These are phyloP conservation scores for Ephestia elutella DNA, from an alignment of 1,140 invertebrate species.

Conservation along the genomic window DNA sequence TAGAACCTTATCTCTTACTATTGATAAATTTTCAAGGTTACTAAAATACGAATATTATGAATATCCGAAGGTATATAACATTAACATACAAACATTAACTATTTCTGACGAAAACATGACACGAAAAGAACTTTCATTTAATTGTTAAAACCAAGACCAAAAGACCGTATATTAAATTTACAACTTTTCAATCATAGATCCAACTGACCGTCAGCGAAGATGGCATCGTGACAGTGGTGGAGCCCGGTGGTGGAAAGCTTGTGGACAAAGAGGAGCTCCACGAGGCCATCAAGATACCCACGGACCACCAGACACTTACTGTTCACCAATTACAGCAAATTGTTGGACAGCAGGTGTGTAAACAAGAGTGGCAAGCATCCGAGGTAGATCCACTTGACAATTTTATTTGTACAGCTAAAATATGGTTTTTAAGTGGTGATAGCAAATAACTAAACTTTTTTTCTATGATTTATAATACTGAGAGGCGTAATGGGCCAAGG, in stretches of 20 bases:
- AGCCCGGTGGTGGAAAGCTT: constrained; percentile 60
- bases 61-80: too few relatives aligned
- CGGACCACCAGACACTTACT: constrained; percentile 61
- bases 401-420: neutral
- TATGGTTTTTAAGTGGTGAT: neutral
- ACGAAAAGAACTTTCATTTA: too few relatives aligned
- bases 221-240: constrained; percentile 72
- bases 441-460: neutral
- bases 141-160: too few relatives aligned
- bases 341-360: constrained; percentile 64
- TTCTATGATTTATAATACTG: too few relatives aligned
- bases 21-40: too few relatives aligned
- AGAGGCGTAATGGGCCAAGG: too few relatives aligned
- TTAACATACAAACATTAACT: too few relatives aligned
- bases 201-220: constrained; percentile 72
- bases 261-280: constrained; percentile 64
- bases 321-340: constrained; percentile 72
- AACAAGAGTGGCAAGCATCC: neutral
- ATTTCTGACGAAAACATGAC: too few relatives aligned
- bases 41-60: too few relatives aligned
- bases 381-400: neutral
- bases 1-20: too few relatives aligned
- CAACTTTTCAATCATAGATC: constrained; percentile 39
- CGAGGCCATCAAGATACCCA: constrained; percentile 58
- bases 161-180: too few relatives aligned